Percentiles rank a stretch among this genome's conserved stretches.
Evolutionary conservation across 2,888 invertebrate species (phyloP).

Genomic region (Drosophila silvestris): DNA sequence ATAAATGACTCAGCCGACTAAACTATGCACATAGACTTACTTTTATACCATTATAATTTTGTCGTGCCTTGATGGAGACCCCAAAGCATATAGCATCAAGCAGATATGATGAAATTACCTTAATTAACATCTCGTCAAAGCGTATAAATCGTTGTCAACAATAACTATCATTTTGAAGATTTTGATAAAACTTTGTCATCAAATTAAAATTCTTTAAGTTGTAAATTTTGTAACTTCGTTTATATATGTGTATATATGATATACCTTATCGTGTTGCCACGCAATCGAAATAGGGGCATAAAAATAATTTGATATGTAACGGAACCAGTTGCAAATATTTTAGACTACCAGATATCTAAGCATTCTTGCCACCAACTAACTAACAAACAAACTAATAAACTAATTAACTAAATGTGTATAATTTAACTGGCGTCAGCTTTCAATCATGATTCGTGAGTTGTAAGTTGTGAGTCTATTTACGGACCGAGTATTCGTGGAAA

Average conservation of each 20-base stretch:
- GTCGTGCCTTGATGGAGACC: neutral
- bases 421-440: constrained; percentile 33
- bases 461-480: constrained; percentile 14
- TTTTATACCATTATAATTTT: neutral
- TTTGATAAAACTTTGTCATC: neutral
- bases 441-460: constrained; percentile 9
- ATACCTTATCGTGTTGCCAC: neutral
- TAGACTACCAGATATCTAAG: constrained; percentile 2
- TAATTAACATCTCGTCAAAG: neutral
- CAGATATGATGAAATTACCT: neutral
- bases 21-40: neutral
- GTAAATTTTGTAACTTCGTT: neutral
- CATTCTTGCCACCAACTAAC: constrained; percentile 24
- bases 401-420: constrained; percentile 28
- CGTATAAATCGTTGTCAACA: neutral
- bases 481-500: constrained; percentile 27
- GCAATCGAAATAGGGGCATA: constrained; percentile 5
- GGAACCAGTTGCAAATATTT: constrained; percentile 9
- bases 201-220: neutral
- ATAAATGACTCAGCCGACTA: neutral
- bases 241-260: neutral
- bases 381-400: constrained; percentile 19
- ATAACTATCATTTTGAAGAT: too few relatives aligned
- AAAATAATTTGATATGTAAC: neutral
- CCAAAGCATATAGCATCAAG: neutral